These are phyloP conservation scores for Penaeus chinensis DNA, from an alignment of 1,140 invertebrate species.

Conservation along the genomic window DNA sequence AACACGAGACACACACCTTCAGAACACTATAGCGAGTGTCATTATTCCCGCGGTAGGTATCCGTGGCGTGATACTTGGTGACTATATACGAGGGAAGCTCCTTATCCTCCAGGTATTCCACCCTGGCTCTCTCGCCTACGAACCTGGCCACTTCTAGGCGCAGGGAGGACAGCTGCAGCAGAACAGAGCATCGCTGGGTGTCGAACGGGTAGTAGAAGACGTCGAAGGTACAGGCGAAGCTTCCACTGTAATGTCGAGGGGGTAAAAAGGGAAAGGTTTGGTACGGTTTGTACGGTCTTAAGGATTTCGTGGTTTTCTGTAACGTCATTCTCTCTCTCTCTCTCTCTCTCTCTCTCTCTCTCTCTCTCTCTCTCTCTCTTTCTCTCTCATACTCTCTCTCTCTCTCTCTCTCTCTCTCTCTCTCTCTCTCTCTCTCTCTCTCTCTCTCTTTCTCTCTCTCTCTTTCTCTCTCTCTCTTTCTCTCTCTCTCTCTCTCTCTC, in stretches of 20 bases:
- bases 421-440: too few species aligned
- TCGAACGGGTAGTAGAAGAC: constrained; percentile 50
- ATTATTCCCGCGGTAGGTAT: background rate
- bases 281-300: too few species aligned
- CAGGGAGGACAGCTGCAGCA: constrained; percentile 10
- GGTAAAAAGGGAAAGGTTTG: too few species aligned
- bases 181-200: constrained; percentile 34
- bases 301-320: too few species aligned
- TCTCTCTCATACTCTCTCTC: too few species aligned
- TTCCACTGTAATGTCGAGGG: background rate
- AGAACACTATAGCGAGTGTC: constrained; percentile 24
- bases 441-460: too few species aligned
- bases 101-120: constrained; percentile 23
- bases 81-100: constrained; percentile 13
- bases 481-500: too few species aligned
- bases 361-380: too few species aligned
- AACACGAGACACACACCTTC: background rate
- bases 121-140: background rate
- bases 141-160: constrained; percentile 17
- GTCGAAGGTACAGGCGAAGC: constrained; percentile 47
- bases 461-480: too few species aligned
- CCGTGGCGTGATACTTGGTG: constrained; percentile 1
- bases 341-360: too few species aligned
- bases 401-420: too few species aligned
- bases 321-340: too few species aligned